A percentile compares a stretch with the other conserved stretches of the same genome.
These are phyloP conservation scores for Podarcis raffonei DNA, from an alignment of 2,113 vertebrate species.

Conservation along the genomic window DNA sequence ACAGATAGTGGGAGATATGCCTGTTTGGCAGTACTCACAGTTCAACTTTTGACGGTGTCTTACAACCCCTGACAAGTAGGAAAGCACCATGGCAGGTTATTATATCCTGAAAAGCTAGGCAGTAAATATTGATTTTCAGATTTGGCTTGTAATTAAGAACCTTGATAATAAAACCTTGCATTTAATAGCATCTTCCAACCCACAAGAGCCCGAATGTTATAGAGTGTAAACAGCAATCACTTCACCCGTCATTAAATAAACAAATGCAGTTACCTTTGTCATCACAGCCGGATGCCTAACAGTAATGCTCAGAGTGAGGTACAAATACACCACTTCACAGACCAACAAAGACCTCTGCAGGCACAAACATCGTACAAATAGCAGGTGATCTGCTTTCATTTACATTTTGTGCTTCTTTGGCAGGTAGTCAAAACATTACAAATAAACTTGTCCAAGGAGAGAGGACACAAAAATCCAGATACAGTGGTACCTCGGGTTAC, in stretches of 20 bases:
- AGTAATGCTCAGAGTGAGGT: neutral
- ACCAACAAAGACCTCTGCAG: neutral
- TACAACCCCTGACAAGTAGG: neutral
- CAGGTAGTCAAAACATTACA: neutral
- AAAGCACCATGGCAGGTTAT: neutral
- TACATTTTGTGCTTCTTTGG: neutral
- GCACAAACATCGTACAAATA: neutral
- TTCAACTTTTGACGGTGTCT: neutral
- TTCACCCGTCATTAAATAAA: slow-evolving; percentile 39
- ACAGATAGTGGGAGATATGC: neutral
- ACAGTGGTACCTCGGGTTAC: no score
- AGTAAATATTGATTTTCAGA: slow-evolving; percentile 13
- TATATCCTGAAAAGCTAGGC: neutral
- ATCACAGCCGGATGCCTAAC: slow-evolving; percentile 10
- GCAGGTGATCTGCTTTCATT: neutral
- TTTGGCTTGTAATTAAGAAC: slow-evolving; percentile 41
- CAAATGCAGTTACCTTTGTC: slow-evolving; percentile 6
- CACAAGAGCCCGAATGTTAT: slow-evolving; percentile 5
- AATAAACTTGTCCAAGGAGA: neutral
- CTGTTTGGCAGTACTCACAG: neutral
- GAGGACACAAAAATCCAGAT: neutral
- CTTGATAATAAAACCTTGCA: slow-evolving; percentile 13
- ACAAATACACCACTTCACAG: neutral
- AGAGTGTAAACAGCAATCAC: slow-evolving; percentile 41
- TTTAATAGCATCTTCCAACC: slow-evolving; percentile 27